phyloP scores from a whole-genome alignment of 2,113 vertebrate genomes.

The Pseudorectes ferrugineus region DNA sequence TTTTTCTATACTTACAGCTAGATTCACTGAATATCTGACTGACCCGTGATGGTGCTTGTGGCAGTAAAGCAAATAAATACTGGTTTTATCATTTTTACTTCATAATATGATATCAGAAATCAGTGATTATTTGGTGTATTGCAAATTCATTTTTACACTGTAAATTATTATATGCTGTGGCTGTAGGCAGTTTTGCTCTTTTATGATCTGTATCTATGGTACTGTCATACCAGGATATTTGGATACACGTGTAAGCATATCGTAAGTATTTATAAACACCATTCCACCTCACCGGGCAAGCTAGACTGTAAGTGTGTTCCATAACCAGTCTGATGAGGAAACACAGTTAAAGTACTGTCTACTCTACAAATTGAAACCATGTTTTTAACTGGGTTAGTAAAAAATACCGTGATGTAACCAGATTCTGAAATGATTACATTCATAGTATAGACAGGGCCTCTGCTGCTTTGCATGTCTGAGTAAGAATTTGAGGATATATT shows the following conservation, averaged over 20 bases:
- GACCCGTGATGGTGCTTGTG: background rate
- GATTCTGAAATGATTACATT: slow-evolving; percentile 5
- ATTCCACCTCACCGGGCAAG: background rate
- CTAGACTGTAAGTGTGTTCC: background rate
- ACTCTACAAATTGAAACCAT: slow-evolving; percentile 37
- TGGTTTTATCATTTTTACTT: background rate
- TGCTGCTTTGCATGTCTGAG: slow-evolving; percentile 35
- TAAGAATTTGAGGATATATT: slow-evolving; percentile 38
- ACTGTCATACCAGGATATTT: background rate
- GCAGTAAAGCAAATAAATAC: background rate
- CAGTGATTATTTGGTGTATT: background rate
- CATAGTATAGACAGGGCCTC: slow-evolving; percentile 13
- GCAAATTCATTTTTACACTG: background rate
- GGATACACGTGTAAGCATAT: background rate
- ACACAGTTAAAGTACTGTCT: slow-evolving; percentile 5
- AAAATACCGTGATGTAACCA: slow-evolving; percentile 18
- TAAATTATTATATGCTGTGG: background rate
- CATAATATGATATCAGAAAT: background rate
- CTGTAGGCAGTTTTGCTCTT: background rate
- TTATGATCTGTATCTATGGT: background rate
- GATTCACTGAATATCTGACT: background rate
- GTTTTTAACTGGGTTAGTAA: slow-evolving; percentile 23
- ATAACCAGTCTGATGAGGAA: background rate
- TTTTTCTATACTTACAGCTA: background rate
- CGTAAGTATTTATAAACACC: background rate